Percentiles rank a stretch among this genome's conserved stretches.
Evolutionary conservation across 2,888 invertebrate genomes (phyloP).

Genomic region (Augochlorella aurata): DNA sequence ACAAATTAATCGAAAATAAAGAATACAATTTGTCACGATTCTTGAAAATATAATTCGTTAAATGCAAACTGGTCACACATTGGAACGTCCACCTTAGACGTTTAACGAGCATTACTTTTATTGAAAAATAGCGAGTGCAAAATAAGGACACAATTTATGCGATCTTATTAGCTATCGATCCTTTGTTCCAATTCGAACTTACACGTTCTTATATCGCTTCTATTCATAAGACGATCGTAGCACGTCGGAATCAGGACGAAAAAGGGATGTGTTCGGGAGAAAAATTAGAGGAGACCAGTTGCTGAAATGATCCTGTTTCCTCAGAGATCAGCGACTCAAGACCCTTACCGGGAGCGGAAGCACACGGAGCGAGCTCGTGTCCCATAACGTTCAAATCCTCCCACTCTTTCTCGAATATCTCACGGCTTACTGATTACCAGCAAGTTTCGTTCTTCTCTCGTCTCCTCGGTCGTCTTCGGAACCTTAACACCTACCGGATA

Average conservation of each 20-base stretch:
- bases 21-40: no score
- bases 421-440: constrained; percentile 31
- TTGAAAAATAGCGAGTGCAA: no score
- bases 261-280: no score
- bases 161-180: no score
- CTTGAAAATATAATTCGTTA: no score
- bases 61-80: no score
- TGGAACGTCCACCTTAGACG: no score
- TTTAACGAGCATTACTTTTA: no score
- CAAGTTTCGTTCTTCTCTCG: constrained; percentile 42
- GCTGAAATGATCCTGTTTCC: constrained; percentile 27
- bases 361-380: constrained; percentile 65
- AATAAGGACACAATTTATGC: no score
- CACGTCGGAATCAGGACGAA: background rate
- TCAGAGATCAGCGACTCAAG: constrained; percentile 24
- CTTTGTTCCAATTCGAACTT: no score
- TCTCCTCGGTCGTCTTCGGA: background rate
- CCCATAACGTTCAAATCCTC: constrained; percentile 64
- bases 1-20: no score
- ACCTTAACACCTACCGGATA: constrained; percentile 39
- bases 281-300: constrained; percentile 5
- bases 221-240: background rate
- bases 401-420: constrained; percentile 29
- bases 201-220: no score
- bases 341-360: constrained; percentile 51